These are phyloP conservation scores for Pangasius mekongensis DNA, from an alignment of 2,797 vertebrate genomes.

Conservation along the genomic window DNA sequence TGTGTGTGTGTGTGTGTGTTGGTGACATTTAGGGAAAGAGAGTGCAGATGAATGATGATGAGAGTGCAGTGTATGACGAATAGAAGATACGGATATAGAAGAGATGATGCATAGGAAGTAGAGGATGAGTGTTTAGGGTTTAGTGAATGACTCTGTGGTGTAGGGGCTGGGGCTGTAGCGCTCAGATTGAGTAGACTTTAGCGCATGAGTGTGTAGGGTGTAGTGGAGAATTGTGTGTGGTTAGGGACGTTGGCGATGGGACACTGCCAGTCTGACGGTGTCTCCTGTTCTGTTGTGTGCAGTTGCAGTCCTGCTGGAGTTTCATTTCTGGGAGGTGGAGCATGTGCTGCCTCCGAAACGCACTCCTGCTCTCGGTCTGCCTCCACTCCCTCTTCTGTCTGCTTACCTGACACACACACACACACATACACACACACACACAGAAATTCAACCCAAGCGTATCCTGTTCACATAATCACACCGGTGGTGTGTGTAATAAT, in stretches of 20 bases:
- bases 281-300: slow-evolving; percentile 88
- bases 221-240: not conserved
- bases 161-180: not conserved
- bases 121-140: not conserved
- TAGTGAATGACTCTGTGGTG: not conserved
- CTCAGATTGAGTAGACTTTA: not conserved
- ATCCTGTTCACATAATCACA: not conserved
- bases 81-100: not conserved
- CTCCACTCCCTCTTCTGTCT: slow-evolving; percentile 36
- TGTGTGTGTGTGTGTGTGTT: not conserved
- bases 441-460: not conserved
- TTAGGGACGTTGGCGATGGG: slow-evolving; percentile 76
- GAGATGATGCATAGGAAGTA: not conserved
- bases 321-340: slow-evolving; percentile 73
- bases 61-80: not conserved
- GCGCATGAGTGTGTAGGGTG: not conserved
- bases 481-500: not conserved
- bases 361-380: slow-evolving; percentile 43
- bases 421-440: not conserved
- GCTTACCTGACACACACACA: slow-evolving; percentile 39
- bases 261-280: slow-evolving; percentile 88
- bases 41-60: not conserved
- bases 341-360: slow-evolving; percentile 75
- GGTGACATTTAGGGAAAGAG: not conserved
- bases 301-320: slow-evolving; percentile 83